Conservation (phyloP, 2,888 invertebrate genomes). For the Morpho achilles region DNA sequence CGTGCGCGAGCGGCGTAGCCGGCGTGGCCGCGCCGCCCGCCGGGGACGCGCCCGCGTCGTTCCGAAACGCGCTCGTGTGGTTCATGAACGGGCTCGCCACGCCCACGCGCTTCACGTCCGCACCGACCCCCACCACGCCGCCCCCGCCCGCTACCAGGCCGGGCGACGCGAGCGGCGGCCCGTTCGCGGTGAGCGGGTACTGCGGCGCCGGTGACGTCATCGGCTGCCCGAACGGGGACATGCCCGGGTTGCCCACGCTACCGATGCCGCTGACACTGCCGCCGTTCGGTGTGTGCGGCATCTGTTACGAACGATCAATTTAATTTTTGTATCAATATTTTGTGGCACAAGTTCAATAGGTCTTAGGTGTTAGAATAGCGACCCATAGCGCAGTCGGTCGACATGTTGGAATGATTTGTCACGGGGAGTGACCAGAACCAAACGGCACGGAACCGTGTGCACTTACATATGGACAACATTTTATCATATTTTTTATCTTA, state of each 20-base stretch:
- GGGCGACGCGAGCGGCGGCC: slow-evolving; percentile 76
- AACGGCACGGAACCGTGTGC: no score
- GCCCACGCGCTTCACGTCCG: slow-evolving; percentile 79
- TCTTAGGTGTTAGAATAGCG: no score
- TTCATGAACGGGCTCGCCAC: slow-evolving; percentile 80
- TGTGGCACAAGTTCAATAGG: no score
- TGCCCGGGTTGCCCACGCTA: slow-evolving; percentile 80
- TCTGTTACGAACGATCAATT: slow-evolving; percentile 41
- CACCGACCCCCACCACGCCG: slow-evolving; percentile 15
- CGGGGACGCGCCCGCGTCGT: slow-evolving; percentile 67
- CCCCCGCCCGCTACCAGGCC: slow-evolving; percentile 56
- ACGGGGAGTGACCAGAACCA: no score
- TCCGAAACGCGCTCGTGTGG: slow-evolving; percentile 51
- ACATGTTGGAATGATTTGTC: no score
- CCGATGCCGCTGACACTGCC: slow-evolving; percentile 68
- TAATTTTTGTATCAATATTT: no score
- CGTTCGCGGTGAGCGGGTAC: slow-evolving; percentile 81
- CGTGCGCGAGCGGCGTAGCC: slow-evolving; percentile 68
- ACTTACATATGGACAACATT: no score
- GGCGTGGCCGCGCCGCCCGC: slow-evolving; percentile 54
- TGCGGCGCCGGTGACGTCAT: slow-evolving; percentile 81
- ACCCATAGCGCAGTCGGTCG: no score
- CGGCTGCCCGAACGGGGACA: slow-evolving; percentile 85
- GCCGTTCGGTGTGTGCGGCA: slow-evolving; percentile 77
- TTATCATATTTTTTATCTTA: no score